Evolutionary conservation across 2,113 vertebrate genomes (phyloP).

Genomic region (Cheilinus undulatus): DNA sequence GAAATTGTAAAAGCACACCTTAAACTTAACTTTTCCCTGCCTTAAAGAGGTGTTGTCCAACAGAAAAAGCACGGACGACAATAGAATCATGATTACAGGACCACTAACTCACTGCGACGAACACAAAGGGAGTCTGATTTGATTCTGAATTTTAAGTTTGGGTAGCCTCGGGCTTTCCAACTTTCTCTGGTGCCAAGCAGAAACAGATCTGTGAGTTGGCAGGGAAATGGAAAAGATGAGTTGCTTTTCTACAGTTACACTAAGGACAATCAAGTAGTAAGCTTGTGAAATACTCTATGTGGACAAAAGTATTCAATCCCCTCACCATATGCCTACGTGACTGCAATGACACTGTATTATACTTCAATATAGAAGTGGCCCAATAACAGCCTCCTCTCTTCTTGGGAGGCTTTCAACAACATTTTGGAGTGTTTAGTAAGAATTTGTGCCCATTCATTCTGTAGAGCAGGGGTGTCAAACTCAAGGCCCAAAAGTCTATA

Average conservation of each 20-base stretch:
- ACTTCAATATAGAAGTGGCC: no score
- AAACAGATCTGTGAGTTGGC: slow-evolving; percentile 35
- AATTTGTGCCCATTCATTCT: no score
- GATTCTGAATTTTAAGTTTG: slow-evolving; percentile 60
- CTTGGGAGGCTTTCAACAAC: no score
- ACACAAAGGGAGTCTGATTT: slow-evolving; percentile 50
- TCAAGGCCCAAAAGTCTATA: no score
- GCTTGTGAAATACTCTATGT: no score
- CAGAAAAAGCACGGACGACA: slow-evolving; percentile 5
- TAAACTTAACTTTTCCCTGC: slow-evolving; percentile 12
- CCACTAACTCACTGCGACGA: slow-evolving; percentile 30
- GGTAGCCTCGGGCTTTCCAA: slow-evolving; percentile 48
- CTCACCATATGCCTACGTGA: no score
- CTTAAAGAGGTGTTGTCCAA: slow-evolving; percentile 30
- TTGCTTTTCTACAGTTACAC: slow-evolving; percentile 8
- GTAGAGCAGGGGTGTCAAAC: no score
- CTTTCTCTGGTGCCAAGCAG: slow-evolving; percentile 50
- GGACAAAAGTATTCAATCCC: no score
- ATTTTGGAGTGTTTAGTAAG: no score
- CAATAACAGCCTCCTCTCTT: no score
- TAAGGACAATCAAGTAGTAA: background rate
- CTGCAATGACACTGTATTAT: no score
- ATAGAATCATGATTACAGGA: slow-evolving; percentile 60
- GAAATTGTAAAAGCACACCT: slow-evolving; percentile 22
- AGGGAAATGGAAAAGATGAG: slow-evolving; percentile 26